phyloP scores from a whole-genome alignment of 2,113 vertebrate genomes.

The Hypocryptadius cinnamomeus region DNA sequence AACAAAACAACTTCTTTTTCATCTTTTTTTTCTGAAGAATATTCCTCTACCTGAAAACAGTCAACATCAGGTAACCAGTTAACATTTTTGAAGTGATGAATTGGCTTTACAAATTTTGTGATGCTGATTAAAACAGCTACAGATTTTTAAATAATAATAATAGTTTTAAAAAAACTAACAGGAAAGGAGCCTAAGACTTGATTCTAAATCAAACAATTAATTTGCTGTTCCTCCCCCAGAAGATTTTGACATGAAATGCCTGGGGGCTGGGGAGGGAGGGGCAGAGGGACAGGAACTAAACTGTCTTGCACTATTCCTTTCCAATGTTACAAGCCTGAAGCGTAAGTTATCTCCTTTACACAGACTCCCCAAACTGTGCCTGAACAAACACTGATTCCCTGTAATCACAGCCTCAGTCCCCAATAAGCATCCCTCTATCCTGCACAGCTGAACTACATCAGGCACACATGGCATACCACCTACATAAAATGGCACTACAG shows the following conservation, averaged over 20 bases:
- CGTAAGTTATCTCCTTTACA: rapidly evolving
- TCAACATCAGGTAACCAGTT: background rate
- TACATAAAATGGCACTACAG: rapidly evolving
- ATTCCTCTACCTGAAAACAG: background rate
- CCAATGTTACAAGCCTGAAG: rapidly evolving
- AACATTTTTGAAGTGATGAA: background rate
- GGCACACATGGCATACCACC: background rate
- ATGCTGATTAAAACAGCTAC: background rate
- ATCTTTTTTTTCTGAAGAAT: background rate
- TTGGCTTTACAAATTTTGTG: background rate
- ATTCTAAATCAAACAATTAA: background rate
- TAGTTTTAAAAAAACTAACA: background rate
- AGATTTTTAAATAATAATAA: background rate
- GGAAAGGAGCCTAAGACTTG: background rate
- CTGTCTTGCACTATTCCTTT: background rate
- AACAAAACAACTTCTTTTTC: background rate
- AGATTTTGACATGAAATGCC: background rate
- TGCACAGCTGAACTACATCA: background rate
- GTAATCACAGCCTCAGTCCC: background rate
- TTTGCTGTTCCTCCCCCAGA: background rate
- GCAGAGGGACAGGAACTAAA: background rate
- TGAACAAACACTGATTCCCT: background rate
- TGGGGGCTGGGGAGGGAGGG: background rate
- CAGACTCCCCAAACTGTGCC: background rate
- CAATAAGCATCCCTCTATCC: background rate